These are phyloP conservation scores for Drosophila miranda DNA, from an alignment of 1,140 invertebrate genomes.

Conservation along the genomic window DNA sequence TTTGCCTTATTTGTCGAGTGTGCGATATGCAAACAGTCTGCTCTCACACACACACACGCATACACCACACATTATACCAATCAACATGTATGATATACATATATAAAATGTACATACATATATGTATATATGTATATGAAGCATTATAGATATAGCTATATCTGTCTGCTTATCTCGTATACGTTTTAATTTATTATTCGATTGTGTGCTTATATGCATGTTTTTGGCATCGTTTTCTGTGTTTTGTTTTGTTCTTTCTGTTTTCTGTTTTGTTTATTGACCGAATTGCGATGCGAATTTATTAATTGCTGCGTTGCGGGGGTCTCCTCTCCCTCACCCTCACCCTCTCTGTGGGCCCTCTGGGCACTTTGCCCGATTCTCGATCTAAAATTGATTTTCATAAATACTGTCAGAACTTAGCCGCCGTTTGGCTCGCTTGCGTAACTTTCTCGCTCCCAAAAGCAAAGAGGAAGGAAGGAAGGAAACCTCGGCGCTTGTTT, in stretches of 20 bases:
- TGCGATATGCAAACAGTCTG: constrained; percentile 22
- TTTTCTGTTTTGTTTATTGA: constrained; percentile 63
- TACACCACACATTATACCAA: neutral
- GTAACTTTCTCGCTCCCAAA: constrained; percentile 8
- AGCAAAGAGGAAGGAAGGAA: neutral
- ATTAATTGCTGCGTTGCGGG: constrained; percentile 57
- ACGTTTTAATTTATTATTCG: constrained; percentile 43
- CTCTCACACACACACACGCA: constrained; percentile 3
- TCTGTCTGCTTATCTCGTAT: constrained; percentile 29
- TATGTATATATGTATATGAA: constrained; percentile 10
- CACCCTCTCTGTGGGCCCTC: neutral
- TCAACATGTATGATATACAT: constrained; percentile 13
- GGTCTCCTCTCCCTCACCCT: constrained; percentile 14
- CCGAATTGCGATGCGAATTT: constrained; percentile 68
- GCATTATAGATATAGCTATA: constrained; percentile 2
- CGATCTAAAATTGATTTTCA: constrained; percentile 57
- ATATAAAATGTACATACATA: constrained; percentile 5
- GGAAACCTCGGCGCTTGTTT: constrained; percentile 5
- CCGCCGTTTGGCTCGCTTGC: constrained; percentile 9
- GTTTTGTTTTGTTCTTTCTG: constrained; percentile 35
- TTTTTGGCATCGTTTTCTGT: neutral
- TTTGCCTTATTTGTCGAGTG: constrained; percentile 42
- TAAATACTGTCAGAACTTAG: constrained; percentile 18
- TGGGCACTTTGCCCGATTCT: constrained; percentile 52
- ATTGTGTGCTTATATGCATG: constrained; percentile 12